Evolutionary conservation across 2,797 vertebrate genomes (phyloP).

Genomic region (Neostethus bicornis): DNA sequence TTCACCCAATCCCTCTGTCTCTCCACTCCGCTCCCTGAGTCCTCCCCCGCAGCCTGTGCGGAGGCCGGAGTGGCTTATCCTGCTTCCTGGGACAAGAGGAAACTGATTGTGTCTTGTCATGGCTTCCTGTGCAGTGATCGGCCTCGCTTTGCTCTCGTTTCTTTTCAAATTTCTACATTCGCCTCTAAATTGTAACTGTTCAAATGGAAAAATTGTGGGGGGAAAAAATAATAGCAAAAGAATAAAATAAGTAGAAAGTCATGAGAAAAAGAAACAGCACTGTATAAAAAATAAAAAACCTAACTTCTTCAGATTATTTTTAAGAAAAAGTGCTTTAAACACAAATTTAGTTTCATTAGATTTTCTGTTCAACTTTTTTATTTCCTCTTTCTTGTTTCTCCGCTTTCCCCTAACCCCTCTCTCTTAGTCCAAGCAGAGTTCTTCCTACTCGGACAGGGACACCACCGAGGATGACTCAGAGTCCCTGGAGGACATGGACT

Average conservation of each 20-base stretch:
- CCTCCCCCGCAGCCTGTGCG: slow-evolving; percentile 73
- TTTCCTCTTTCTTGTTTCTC: not conserved
- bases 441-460: slow-evolving; percentile 97
- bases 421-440: slow-evolving; percentile 96
- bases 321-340: slow-evolving; percentile 69
- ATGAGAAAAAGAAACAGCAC: slow-evolving; percentile 68
- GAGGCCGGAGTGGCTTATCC: slow-evolving; percentile 74
- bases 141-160: slow-evolving; percentile 94
- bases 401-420: not conserved
- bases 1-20: slow-evolving; percentile 27
- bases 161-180: slow-evolving; percentile 92
- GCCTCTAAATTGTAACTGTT: slow-evolving; percentile 93
- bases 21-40: slow-evolving; percentile 51
- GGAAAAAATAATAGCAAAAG: slow-evolving; percentile 67
- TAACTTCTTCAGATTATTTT: slow-evolving; percentile 86
- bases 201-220: slow-evolving; percentile 80
- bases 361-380: slow-evolving; percentile 1
- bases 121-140: slow-evolving; percentile 95
- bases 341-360: not conserved
- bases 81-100: slow-evolving; percentile 72
- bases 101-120: slow-evolving; percentile 86
- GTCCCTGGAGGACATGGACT: slow-evolving; percentile 98
- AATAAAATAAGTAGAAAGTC: slow-evolving; percentile 79
- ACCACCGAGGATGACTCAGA: slow-evolving; percentile 97
- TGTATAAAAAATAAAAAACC: slow-evolving; percentile 73